Evolutionary conservation across 2,113 vertebrate genomes (phyloP), one percentile per base, ranked within the genome.

Genomic region (Corythoichthys intestinalis): DNA sequence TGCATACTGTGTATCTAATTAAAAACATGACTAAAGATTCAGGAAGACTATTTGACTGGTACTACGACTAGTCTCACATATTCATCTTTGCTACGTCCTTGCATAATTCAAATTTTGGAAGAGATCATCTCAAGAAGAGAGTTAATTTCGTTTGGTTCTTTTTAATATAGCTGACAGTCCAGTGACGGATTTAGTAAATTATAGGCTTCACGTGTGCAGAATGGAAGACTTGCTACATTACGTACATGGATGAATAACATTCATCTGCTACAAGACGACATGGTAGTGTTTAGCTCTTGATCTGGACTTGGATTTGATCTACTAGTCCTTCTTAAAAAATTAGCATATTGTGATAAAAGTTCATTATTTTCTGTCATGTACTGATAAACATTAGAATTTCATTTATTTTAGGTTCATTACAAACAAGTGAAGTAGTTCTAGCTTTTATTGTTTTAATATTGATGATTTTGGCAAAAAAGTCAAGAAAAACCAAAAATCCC

Each of bases 51-150:
- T 77, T 48, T 38, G 57, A 53, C 15, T 53, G 17, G 71, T 49
- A 61, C 69, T 64, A 44, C 9, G 41, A 44, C 41, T 54, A 74
- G 62, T 20, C 8, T 49, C 72, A 41, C 67, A 69, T 54, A 59
- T 28, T 41, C 48, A 66, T 66, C 71, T 59, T 73, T 79, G 52
- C 63, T 47, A 10, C 65, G 35, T 70, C 54, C 78, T 88, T 90
- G 87, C 87, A 90, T 90, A 86, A 88, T 80, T 56, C 6, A 28
- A 78, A 82, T 88, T 73, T 80, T 66, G 79, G 80, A 80, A 82
- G 68, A 66, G 67, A 50, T 70, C 49, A 66, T 75, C 64, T 81
- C 62, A 6, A 71, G 69, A 58, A 41, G 34, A 81, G 61, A 65
- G 57, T 28, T 28, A 28, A 28, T 28, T 28, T 28, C 56, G 41